phyloP scores from a whole-genome alignment of 2,113 vertebrate genomes.

The Litocranius walleri region DNA sequence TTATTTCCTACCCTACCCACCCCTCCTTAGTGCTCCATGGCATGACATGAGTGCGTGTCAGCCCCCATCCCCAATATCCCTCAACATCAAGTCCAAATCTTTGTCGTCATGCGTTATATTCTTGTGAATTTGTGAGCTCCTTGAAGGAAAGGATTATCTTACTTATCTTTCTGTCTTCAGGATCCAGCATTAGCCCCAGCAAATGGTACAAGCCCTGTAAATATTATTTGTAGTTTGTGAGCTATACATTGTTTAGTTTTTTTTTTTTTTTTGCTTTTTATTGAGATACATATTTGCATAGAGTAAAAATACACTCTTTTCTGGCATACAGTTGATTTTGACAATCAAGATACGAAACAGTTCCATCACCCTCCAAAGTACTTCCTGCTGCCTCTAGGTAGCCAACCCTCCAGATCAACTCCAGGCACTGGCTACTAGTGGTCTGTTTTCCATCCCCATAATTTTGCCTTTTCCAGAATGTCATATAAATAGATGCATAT shows the following conservation, averaged over 20 bases:
- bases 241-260: neutral
- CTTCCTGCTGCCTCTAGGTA: neutral
- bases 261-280: neutral
- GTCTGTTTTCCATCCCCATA: neutral
- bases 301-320: neutral
- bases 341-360: neutral
- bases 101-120: neutral
- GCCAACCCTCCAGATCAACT: neutral
- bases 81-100: neutral
- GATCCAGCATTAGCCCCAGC: neutral
- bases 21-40: neutral
- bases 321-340: neutral
- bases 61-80: neutral
- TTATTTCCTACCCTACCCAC: neutral
- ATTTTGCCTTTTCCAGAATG: neutral
- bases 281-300: neutral
- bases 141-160: neutral
- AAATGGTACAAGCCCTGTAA: neutral
- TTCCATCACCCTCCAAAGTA: neutral
- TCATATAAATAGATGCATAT: neutral
- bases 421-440: neutral
- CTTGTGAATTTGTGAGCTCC: neutral
- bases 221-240: neutral
- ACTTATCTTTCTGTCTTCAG: neutral
- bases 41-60: fast-evolving